Base-by-base conservation (phyloP, 2,113 vertebrate species). In the Romanogobio albipinnatus region DNA sequence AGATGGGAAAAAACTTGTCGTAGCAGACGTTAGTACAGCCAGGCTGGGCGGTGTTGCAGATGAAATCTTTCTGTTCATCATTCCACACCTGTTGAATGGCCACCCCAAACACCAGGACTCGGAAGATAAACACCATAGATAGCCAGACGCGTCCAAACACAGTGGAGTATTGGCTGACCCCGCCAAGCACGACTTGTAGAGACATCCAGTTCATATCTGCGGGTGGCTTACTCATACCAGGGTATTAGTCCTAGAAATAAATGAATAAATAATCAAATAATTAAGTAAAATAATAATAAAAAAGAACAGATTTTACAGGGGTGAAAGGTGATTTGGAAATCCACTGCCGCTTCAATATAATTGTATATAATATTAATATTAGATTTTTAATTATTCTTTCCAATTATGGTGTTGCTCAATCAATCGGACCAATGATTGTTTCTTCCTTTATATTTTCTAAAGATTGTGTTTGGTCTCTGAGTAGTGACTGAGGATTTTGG, bases 141-240 rank as follows among this genome's bases (percentile, higher is more conserved):
- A 99, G 95, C 97, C 97, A 99, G 90, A 99, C 93, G 4, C 97
- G 96, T 3, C 98, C 91, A 0, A 99, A 97, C 0, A 91, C 96
- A 0, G 97, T 99, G 88, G 98, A 98, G 90, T 98, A 98, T 81
- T 98, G 95, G 92, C 96, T 98, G 85, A 99, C 97, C 0, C 97
- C 97, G 0, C 95, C 97, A 90, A 99, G 86, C 1, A 97, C 93
- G 0, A 8, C 45, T 89, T 97, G 89, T 9, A 99, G 88, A 0
- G 90, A 93, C 76, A 93, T 93, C 98, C 97, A 99, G 85, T 99
- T 97, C 97, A 99, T 99, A 89, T 88, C 11, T 47, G 9, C 17
- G 22, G 17, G 15, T 2, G 39, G 22, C 51, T 73, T 62, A 51
- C 59, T 74, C 58, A 84, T 53, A 19, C 19, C 39, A 76, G 45